Evolutionary conservation across 2,888 invertebrate species (phyloP), one percentile per base, ranked within the genome.

Genomic region (Callinectes sapidus): DNA sequence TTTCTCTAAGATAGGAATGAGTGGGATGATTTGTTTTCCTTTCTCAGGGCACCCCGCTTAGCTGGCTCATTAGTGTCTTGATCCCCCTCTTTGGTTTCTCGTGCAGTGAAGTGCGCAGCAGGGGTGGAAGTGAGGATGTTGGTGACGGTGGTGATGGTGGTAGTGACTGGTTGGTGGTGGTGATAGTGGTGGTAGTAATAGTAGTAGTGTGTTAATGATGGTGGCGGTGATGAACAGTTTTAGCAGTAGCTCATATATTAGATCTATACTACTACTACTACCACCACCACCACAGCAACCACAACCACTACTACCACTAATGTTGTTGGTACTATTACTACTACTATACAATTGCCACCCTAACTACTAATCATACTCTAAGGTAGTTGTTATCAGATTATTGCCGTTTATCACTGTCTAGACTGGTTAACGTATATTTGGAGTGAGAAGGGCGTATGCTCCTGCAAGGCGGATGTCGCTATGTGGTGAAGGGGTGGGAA

Each of bases 351-450:
- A 71, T 28, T 71, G 71, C 71, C n/a, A 28, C 6, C 28, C 5
- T 10, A n/a, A 71, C 71, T 71, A 71, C 71, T 71, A 71, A 71
- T 71, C 71, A 71, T 71, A 71, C 8, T 28, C 6, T 1, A n/a
- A 71, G 28, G 71, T 71, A 71, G 71, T 71, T 28, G 71, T 71
- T 71, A 71, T 71, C 71, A 71, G 71, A 71, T 71, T 71, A 71
- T 28, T 28, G 28, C 28, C 71, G n/a, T 71, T 71, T 71, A 71
- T 71, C 71, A 71, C n/a, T 71, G 71, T 71, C 71, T 71, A 28
- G 71, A 10, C 23, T n/a, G 71, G 71, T 71, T 28, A n/a, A 13
- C n/a, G 71, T n/a, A 28, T 2, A n/a, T 10, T 71, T 28, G 71
- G 71, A 28, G 28, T 13, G 28, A 71, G 13, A 28, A 23, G 71